These are phyloP conservation scores for Takifugu flavidus DNA, from an alignment of 2,113 vertebrate genomes.

Conservation along the genomic window DNA sequence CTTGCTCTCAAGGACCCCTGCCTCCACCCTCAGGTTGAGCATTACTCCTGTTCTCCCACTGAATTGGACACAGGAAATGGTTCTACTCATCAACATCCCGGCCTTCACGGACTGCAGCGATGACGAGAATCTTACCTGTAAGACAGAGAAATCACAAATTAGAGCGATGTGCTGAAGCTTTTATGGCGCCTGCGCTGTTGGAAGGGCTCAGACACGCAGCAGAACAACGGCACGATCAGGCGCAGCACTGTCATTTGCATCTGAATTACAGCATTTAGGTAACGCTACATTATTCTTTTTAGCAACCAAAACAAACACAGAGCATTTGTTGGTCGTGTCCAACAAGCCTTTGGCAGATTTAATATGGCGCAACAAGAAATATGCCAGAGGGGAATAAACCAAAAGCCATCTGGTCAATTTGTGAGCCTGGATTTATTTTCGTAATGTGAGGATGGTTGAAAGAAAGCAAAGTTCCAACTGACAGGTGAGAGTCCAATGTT, in stretches of 20 bases:
- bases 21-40: too few relatives aligned
- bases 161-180: too few relatives aligned
- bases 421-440: conserved; percentile 66
- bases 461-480: conserved; percentile 1
- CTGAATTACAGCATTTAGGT: neutral
- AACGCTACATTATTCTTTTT: neutral
- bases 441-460: conserved; percentile 35
- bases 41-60: conserved; percentile 5
- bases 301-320: conserved; percentile 5
- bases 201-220: too few relatives aligned
- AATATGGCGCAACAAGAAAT: conserved; percentile 7
- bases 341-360: conserved; percentile 6
- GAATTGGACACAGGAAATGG: conserved; percentile 2
- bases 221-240: too few relatives aligned
- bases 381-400: conserved; percentile 1
- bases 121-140: conserved; percentile 66
- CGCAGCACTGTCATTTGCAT: neutral
- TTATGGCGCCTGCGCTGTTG: too few relatives aligned
- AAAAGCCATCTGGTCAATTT: conserved; percentile 22
- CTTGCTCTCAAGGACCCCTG: too few relatives aligned
- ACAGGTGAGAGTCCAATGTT: conserved; percentile 18
- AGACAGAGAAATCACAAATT: conserved; percentile 38
- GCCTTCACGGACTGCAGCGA: conserved; percentile 29
- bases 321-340: conserved; percentile 14
- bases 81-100: conserved; percentile 52